A percentile compares a stretch with the other conserved stretches of the same genome.
phyloP scores from a whole-genome alignment of 1,140 invertebrate genomes.

The Antheraea mylitta region DNA sequence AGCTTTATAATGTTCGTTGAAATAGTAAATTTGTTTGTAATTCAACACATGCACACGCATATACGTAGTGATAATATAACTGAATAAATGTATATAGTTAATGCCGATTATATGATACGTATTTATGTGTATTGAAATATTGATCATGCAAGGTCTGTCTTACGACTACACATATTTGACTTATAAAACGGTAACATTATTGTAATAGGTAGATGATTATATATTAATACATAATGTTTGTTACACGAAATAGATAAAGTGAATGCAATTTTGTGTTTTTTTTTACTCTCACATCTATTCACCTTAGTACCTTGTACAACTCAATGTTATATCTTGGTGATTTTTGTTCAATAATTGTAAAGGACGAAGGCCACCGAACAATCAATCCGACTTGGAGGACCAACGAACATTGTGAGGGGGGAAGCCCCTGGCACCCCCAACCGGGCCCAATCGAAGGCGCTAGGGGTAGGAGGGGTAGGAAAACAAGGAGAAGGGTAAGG shows the following conservation, averaged over 20 bases:
- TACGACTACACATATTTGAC: conserved; percentile 12
- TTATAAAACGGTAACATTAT: conserved; percentile 27
- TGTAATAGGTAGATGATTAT: conserved; percentile 38
- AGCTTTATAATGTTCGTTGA: conserved; percentile 17
- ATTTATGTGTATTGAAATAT: conserved; percentile 1
- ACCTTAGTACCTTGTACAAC: not conserved
- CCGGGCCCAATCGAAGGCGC: no score
- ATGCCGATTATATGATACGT: conserved; percentile 7
- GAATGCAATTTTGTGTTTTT: conserved; percentile 27
- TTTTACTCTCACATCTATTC: not conserved
- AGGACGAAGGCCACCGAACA: no score
- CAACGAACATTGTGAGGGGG: no score
- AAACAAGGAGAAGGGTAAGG: no score
- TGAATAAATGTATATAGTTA: conserved; percentile 38
- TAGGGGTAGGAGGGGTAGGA: no score
- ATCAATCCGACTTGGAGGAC: no score
- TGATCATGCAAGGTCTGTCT: conserved; percentile 17
- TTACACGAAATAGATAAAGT: conserved; percentile 65
- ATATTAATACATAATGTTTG: conserved; percentile 56
- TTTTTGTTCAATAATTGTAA: no score
- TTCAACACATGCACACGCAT: not conserved
- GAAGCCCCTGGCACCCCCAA: no score
- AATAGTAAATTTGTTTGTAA: conserved; percentile 20
- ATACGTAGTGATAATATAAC: conserved; percentile 19
- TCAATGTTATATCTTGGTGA: not conserved